Evolutionary conservation across 1,140 invertebrate genomes (phyloP).

Genomic region (Ceratitis capitata): DNA sequence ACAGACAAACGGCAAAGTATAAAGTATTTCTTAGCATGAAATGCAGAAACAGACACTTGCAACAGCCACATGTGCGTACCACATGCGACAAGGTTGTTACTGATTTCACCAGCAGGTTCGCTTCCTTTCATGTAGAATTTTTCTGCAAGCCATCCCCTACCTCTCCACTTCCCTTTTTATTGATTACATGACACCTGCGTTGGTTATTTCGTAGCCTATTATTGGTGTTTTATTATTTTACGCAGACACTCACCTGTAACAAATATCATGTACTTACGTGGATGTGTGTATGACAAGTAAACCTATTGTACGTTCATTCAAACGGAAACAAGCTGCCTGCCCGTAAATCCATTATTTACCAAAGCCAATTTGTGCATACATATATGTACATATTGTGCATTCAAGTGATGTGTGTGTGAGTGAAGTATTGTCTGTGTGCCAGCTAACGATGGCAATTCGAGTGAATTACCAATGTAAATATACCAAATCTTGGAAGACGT

Average conservation of each 20-base stretch:
- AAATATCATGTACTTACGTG: not conserved
- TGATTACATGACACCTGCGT: not conserved
- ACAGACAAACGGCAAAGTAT: not conserved
- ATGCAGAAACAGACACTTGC: not conserved
- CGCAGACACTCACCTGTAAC: not conserved
- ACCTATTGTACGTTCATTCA: not conserved
- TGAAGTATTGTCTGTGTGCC: not conserved
- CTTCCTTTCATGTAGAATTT: no score
- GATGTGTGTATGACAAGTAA: not conserved
- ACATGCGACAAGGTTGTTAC: not conserved
- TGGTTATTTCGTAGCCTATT: not conserved
- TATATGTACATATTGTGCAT: no score
- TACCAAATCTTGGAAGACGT: no score
- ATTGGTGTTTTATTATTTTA: constrained; percentile 21
- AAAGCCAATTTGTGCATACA: not conserved
- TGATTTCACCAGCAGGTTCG: not conserved
- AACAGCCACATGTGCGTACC: not conserved
- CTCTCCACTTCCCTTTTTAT: not conserved
- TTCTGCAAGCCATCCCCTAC: not conserved
- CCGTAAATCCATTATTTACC: not conserved
- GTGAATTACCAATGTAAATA: no score
- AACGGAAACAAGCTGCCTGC: not conserved
- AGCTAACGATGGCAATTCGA: not conserved
- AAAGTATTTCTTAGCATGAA: no score
- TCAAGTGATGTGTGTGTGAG: not conserved